These are phyloP conservation scores for Monodelphis domestica DNA, from an alignment of 2,797 vertebrate genomes.

Conservation along the genomic window DNA sequence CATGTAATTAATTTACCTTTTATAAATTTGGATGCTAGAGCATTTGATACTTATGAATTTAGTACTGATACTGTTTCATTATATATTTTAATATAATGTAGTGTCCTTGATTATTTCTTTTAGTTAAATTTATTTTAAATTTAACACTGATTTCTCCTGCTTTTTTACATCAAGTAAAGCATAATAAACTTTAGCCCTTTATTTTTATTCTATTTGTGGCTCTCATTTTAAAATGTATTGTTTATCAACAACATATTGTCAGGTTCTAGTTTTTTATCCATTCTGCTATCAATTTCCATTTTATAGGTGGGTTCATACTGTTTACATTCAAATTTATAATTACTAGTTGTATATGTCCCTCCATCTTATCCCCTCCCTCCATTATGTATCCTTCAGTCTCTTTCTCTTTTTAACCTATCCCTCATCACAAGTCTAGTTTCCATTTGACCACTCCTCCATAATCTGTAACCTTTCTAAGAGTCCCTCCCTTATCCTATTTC, in stretches of 20 bases:
- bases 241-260: background rate
- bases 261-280: background rate
- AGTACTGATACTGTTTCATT: background rate
- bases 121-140: background rate
- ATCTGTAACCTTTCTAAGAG: background rate
- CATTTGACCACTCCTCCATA: background rate
- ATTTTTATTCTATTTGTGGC: too few species aligned
- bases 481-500: background rate
- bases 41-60: background rate
- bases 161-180: background rate
- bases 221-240: background rate
- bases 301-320: background rate
- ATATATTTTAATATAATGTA: background rate
- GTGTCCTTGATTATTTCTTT: background rate
- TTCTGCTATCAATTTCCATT: background rate
- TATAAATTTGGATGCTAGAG: background rate
- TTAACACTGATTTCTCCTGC: background rate
- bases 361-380: background rate
- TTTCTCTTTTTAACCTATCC: background rate
- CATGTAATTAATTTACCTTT: background rate
- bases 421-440: background rate
- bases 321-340: too few species aligned
- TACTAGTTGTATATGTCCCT: background rate
- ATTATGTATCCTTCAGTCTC: background rate
- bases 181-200: background rate